A percentile compares a stretch with the other conserved stretches of the same genome.
These are phyloP conservation scores for Zaprionus tsacasi DNA, from an alignment of 1,140 invertebrate genomes.

Conservation along the genomic window DNA sequence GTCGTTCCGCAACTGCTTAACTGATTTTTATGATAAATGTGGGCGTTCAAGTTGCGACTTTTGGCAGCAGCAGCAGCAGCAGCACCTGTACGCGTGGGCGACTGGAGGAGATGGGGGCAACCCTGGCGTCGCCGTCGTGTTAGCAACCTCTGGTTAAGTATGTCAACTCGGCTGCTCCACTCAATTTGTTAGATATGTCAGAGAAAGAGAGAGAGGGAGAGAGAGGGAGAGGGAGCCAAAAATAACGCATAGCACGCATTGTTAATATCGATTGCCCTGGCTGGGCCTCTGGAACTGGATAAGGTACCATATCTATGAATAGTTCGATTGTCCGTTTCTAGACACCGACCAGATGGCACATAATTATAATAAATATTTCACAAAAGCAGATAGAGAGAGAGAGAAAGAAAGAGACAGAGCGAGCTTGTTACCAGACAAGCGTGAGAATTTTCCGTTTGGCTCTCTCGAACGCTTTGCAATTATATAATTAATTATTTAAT, in stretches of 20 bases:
- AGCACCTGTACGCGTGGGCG: slow-evolving; percentile 25
- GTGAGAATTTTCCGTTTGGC: slow-evolving; percentile 54
- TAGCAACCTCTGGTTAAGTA: slow-evolving; percentile 53
- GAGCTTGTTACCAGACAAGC: slow-evolving; percentile 30
- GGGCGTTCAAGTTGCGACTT: slow-evolving; percentile 51
- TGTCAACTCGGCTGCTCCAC: slow-evolving; percentile 55
- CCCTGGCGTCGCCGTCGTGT: slow-evolving; percentile 25
- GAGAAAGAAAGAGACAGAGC: not conserved
- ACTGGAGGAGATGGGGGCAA: not conserved
- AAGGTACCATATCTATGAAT: slow-evolving; percentile 49
- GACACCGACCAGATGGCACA: slow-evolving; percentile 39
- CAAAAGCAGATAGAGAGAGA: slow-evolving; percentile 8
- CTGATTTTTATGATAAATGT: slow-evolving; percentile 51
- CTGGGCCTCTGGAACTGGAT: not conserved
- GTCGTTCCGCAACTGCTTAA: not conserved
- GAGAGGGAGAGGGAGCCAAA: slow-evolving; percentile 26
- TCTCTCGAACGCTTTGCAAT: slow-evolving; percentile 45
- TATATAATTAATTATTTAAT: slow-evolving; percentile 68
- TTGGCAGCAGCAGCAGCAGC: slow-evolving; percentile 30
- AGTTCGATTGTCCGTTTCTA: slow-evolving; percentile 23
- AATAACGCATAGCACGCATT: slow-evolving; percentile 51
- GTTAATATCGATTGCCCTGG: slow-evolving; percentile 55
- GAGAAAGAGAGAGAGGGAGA: slow-evolving; percentile 9
- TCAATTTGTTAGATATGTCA: slow-evolving; percentile 61
- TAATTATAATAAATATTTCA: slow-evolving; percentile 79